Base-by-base conservation (phyloP, 2,888 invertebrate species). In the Pachymerium ferrugineum region DNA sequence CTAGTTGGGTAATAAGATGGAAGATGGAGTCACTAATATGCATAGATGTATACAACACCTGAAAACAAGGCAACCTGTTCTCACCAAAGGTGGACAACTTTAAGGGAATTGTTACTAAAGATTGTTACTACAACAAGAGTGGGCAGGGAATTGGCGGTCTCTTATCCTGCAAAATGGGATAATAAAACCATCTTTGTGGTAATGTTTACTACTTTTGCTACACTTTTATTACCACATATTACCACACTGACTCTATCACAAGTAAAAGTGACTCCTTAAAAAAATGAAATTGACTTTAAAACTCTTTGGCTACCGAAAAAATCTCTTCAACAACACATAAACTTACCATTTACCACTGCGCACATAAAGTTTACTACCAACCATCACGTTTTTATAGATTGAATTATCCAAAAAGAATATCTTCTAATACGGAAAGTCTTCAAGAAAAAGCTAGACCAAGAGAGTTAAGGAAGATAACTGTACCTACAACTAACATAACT, bases 131-230 rank as follows among this genome's bases (percentile, higher is more conserved):
- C 25, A 25, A 54, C 28, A 22, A 28, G 54, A 54, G 54, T 54
- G 54, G 54, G 54, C 14, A 54, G 54, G 54, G 54, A 54, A 54
- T 54, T 54, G 54, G 25, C 28, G 54, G 54, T 54, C 54, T 54
- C 54, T 54, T 54, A 54, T 54, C 54, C 54, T 54, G 25, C 54
- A 54, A 54, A 54, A 54, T 54, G 54, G 54, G 54, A 54, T 54
- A 54, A 54, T 54, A 54, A 54, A 54, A 54, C 54, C 54, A 54
- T 54, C 54, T 54, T 54, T 54, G 54, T 54, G 54, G 54, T 54
- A 54, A 54, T 54, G 54, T 54, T 54, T 54, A 54, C 54, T 54
- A 28, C 54, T 22, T 54, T 54, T 54, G 12, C 54, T 54, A 54
- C 54, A 54, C 54, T 54, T 54, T 54, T 54, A 54, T 54, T 54